Evolutionary conservation across 2,888 invertebrate genomes (phyloP).

Genomic region (Ceraclea dissimilis): DNA sequence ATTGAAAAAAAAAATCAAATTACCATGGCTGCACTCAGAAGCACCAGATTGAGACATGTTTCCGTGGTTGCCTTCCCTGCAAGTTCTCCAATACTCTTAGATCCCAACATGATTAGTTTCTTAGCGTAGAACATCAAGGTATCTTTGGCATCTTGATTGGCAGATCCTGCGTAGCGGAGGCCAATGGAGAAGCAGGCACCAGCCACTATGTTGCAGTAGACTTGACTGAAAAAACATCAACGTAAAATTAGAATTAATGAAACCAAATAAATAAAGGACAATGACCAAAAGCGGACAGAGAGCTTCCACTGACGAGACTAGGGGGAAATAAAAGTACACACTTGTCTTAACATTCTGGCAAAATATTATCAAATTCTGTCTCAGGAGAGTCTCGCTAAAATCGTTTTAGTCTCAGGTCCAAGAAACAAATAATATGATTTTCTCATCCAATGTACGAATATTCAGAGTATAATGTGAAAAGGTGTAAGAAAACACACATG

Average conservation of each 20-base stretch:
- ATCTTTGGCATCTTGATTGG: constrained; percentile 71
- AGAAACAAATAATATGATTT: no score
- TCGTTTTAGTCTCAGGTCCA: not conserved
- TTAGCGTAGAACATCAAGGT: constrained; percentile 68
- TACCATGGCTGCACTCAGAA: constrained; percentile 76
- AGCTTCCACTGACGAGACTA: no score
- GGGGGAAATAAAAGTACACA: no score
- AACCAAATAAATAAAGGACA: constrained; percentile 10
- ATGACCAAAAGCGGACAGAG: not conserved
- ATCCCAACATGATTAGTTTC: constrained; percentile 59
- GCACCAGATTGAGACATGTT: constrained; percentile 75
- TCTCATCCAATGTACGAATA: no score
- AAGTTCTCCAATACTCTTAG: constrained; percentile 71
- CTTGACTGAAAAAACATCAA: constrained; percentile 66
- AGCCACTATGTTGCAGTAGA: constrained; percentile 91
- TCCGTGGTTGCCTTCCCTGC: constrained; percentile 88
- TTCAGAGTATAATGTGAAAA: no score
- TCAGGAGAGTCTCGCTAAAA: constrained; percentile 10
- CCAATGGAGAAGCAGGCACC: constrained; percentile 94
- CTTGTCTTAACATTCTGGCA: no score
- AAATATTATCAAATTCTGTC: no score
- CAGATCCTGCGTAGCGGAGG: constrained; percentile 88
- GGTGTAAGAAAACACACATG: no score
- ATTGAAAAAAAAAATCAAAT: constrained; percentile 20
- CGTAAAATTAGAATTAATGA: no score